phyloP scores from a whole-genome alignment of 2,797 vertebrate genomes.

The Mionectes olivaceus region DNA sequence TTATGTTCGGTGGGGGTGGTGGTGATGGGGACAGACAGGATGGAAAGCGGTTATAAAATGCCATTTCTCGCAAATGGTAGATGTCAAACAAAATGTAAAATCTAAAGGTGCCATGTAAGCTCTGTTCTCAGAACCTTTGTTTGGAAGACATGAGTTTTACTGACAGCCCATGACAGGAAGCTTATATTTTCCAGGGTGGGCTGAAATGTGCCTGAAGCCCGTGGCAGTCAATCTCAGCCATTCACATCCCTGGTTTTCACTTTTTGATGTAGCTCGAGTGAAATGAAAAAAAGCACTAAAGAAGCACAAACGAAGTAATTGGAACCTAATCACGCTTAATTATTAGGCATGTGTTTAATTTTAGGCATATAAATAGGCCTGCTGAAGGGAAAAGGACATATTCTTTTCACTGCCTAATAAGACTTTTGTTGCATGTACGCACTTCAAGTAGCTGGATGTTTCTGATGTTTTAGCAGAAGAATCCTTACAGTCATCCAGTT shows the following conservation, averaged over 20 bases:
- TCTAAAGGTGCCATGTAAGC: conserved; percentile 32
- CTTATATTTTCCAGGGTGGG: conserved; percentile 23
- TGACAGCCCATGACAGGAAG: conserved; percentile 38
- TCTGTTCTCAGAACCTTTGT: conserved; percentile 31
- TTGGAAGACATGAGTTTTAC: conserved; percentile 28
- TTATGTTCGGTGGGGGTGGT: conserved; percentile 44
- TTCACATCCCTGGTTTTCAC: conserved; percentile 29
- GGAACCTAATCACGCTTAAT: conserved; percentile 47
- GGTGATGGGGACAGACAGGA: conserved; percentile 37
- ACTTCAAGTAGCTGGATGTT: conserved; percentile 2
- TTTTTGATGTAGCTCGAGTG: neutral
- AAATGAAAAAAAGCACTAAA: neutral
- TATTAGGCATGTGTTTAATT: conserved; percentile 61
- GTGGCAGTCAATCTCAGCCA: conserved; percentile 35
- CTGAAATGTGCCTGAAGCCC: conserved; percentile 32
- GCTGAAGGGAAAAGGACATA: conserved; percentile 44
- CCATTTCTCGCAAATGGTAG: conserved; percentile 29
- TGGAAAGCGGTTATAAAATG: conserved; percentile 37
- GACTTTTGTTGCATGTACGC: neutral
- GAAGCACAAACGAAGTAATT: conserved; percentile 41
- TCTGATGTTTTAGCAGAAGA: neutral
- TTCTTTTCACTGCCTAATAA: conserved; percentile 31
- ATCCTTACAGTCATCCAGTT: neutral
- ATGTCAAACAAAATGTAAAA: conserved; percentile 64
- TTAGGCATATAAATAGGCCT: conserved; percentile 47